Percentiles rank a stretch among this genome's conserved stretches.
These are phyloP conservation scores for Ceratosolen solmsi DNA, from an alignment of 1,140 invertebrate species.

Conservation along the genomic window DNA sequence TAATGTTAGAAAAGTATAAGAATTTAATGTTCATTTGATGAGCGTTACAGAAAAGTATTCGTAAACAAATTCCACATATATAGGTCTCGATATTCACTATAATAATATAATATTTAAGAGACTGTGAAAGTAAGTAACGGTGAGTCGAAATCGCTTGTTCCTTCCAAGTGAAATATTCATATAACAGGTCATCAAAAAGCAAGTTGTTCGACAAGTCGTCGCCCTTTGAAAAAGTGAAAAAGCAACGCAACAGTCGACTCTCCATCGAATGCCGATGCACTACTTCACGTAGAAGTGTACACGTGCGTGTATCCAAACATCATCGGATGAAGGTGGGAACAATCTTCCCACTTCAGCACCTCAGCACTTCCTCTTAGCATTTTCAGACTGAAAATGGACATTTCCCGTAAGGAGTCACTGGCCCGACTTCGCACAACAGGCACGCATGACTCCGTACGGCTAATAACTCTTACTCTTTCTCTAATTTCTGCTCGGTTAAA, in stretches of 20 bases:
- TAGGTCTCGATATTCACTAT: too few relatives aligned
- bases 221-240: not conserved
- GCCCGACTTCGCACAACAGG: not conserved
- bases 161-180: not conserved
- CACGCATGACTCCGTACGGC: not conserved
- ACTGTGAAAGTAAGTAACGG: not conserved
- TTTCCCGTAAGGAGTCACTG: slow-evolving; percentile 17
- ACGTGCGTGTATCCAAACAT: not conserved
- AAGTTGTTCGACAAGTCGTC: not conserved
- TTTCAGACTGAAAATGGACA: slow-evolving; percentile 30
- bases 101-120: slow-evolving; percentile 5
- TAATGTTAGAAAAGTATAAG: too few relatives aligned
- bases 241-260: not conserved
- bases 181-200: not conserved
- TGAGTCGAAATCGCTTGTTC: not conserved
- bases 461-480: slow-evolving; percentile 12
- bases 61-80: too few relatives aligned
- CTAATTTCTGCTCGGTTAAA: not conserved
- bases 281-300: not conserved
- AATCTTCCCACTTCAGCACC: not conserved
- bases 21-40: too few relatives aligned
- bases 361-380: too few relatives aligned
- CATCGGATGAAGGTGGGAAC: slow-evolving; percentile 7
- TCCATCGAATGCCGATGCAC: not conserved
- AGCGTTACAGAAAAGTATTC: too few relatives aligned